These are phyloP conservation scores for Microctenopoma steveboyesi DNA, from an alignment of 2,797 vertebrate species.

Conservation along the genomic window DNA sequence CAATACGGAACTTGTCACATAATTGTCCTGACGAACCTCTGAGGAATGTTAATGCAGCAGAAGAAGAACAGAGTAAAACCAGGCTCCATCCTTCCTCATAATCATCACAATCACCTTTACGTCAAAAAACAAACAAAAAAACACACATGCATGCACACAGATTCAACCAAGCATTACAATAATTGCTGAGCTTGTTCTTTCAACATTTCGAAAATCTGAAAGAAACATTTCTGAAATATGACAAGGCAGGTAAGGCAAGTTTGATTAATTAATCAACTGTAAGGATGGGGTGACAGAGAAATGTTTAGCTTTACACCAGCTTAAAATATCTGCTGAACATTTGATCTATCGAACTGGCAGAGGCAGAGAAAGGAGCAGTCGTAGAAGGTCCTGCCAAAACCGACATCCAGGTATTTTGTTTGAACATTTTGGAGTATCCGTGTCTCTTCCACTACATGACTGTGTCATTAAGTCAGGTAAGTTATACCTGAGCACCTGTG, in stretches of 20 bases:
- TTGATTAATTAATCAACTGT: conserved; percentile 42
- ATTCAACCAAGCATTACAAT: conserved; percentile 21
- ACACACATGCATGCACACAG: conserved; percentile 15
- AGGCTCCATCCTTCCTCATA: conserved; percentile 36
- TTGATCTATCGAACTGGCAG: conserved; percentile 35
- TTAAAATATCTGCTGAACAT: conserved; percentile 19
- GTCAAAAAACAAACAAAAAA: conserved; percentile 26
- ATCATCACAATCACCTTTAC: conserved; percentile 57
- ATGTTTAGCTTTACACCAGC: conserved; percentile 26
- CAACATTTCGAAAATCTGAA: conserved; percentile 15
- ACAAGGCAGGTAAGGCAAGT: no score
- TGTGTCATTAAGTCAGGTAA: conserved; percentile 10
- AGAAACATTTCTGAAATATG: no score
- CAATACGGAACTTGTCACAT: conserved; percentile 78
- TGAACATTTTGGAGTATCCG: conserved; percentile 39
- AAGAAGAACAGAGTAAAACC: conserved; percentile 71
- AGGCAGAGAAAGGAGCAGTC: conserved; percentile 20
- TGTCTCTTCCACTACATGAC: conserved; percentile 19
- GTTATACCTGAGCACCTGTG: conserved; percentile 64
- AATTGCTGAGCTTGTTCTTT: conserved; percentile 21
- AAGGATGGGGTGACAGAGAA: conserved; percentile 39
- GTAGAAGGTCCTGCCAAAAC: conserved; percentile 16
- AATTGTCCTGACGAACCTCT: conserved; percentile 67
- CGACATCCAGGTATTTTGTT: conserved; percentile 33
- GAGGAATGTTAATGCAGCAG: conserved; percentile 73